A percentile compares a stretch with the other conserved stretches of the same genome.
Evolutionary conservation across 1,140 invertebrate genomes (phyloP).

Genomic region (Drosophila malerkotliana): DNA sequence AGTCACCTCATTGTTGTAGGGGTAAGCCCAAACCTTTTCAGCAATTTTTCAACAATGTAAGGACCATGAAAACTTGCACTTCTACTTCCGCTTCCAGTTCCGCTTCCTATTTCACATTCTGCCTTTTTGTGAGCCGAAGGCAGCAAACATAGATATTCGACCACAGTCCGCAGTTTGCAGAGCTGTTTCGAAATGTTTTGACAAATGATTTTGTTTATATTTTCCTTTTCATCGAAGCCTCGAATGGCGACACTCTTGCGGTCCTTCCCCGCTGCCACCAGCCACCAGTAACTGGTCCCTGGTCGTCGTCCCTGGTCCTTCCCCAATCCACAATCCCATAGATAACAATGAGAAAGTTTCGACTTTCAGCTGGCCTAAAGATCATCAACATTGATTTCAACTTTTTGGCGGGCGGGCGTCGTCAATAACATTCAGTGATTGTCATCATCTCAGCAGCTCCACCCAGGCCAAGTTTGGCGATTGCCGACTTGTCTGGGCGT

Average conservation of each 20-base stretch:
- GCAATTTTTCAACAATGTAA: neutral
- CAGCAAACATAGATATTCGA: constrained; percentile 50
- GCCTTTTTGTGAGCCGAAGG: constrained; percentile 45
- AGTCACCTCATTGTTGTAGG: too few species aligned
- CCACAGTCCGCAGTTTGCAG: constrained; percentile 51
- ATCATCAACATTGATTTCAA: constrained; percentile 79
- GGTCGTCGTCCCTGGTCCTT: neutral
- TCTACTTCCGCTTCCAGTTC: constrained; percentile 55
- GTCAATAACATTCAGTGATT: constrained; percentile 53
- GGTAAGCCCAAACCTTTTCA: too few species aligned
- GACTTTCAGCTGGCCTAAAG: constrained; percentile 50
- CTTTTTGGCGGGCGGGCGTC: constrained; percentile 31
- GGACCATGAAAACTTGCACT: constrained; percentile 20
- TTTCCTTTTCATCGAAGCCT: constrained; percentile 78
- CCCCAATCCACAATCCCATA: constrained; percentile 26
- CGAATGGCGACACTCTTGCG: constrained; percentile 58
- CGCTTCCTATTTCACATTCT: constrained; percentile 61
- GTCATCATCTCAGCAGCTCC: constrained; percentile 42
- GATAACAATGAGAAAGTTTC: constrained; percentile 67
- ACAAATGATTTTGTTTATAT: constrained; percentile 82
- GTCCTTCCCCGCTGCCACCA: constrained; percentile 21
- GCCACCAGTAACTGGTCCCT: constrained; percentile 18
- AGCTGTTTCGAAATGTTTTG: constrained; percentile 77
- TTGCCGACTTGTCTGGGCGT: constrained; percentile 31
- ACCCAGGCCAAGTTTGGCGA: constrained; percentile 37